Conservation (phyloP, 2,113 vertebrate genomes). For the Alectura lathami region DNA sequence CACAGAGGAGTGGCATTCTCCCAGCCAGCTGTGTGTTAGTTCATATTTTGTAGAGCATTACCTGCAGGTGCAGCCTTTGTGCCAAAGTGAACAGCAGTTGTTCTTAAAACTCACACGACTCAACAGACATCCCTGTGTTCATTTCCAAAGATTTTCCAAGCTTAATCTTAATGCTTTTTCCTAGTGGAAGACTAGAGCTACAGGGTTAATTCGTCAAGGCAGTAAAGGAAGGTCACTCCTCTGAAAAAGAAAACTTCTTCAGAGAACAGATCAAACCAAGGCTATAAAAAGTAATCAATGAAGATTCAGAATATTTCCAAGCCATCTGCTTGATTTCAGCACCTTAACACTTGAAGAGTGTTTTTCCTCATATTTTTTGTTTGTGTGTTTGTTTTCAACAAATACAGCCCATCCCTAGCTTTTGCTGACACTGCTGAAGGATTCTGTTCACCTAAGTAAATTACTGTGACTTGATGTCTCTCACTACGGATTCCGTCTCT, state of each 20-base stretch:
- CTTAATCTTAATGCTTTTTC: neutral
- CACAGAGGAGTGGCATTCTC: neutral
- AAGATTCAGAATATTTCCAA: neutral
- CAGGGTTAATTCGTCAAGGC: neutral
- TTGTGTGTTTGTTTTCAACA: neutral
- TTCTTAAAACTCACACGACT: neutral
- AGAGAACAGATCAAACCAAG: neutral
- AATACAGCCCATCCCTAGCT: neutral
- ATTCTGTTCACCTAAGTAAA: neutral
- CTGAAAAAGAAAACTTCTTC: neutral
- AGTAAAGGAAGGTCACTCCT: neutral
- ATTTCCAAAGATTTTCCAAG: neutral
- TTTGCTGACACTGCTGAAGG: neutral
- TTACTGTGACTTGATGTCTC: neutral
- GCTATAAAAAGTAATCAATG: accelerated
- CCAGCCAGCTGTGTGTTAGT: neutral
- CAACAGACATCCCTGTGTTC: neutral
- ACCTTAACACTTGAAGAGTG: neutral
- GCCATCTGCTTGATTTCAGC: neutral
- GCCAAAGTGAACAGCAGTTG: neutral
- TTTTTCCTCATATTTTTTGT: neutral
- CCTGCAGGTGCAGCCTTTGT: neutral
- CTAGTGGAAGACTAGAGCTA: neutral
- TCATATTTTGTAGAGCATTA: neutral
- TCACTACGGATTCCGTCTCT: neutral